These are phyloP conservation scores for Mycteria americana DNA, from an alignment of 2,797 vertebrate species.

Conservation along the genomic window DNA sequence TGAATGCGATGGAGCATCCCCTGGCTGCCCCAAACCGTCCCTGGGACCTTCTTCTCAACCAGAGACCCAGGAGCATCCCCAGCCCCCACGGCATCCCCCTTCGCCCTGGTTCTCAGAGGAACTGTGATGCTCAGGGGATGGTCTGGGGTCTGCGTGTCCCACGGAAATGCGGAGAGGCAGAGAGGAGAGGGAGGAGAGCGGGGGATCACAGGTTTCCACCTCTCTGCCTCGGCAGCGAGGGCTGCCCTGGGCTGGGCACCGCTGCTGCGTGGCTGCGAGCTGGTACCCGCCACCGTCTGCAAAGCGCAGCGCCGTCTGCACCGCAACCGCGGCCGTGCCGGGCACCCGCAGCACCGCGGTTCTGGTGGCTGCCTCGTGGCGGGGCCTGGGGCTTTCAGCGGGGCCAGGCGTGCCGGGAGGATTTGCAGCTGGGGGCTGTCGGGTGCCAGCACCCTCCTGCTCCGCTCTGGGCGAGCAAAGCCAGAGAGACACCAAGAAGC, in stretches of 20 bases:
- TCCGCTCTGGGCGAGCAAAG: neutral
- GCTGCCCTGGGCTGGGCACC: neutral
- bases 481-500: fast-evolving
- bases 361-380: neutral
- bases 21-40: neutral
- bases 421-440: neutral
- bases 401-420: fast-evolving
- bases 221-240: neutral
- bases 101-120: neutral
- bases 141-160: neutral
- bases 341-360: fast-evolving
- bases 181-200: neutral
- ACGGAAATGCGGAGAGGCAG: neutral
- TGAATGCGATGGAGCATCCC: neutral
- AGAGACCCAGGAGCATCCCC: neutral
- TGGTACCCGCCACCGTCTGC: neutral
- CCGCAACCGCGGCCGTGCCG: neutral
- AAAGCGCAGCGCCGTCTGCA: neutral
- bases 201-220: no score
- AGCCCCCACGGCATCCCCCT: neutral
- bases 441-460: neutral
- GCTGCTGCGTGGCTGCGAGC: neutral
- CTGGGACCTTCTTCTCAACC: neutral
- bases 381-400: no score
- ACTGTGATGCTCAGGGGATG: neutral